These are phyloP conservation scores for Agrotis puta DNA, from an alignment of 2,888 invertebrate genomes.

Conservation along the genomic window DNA sequence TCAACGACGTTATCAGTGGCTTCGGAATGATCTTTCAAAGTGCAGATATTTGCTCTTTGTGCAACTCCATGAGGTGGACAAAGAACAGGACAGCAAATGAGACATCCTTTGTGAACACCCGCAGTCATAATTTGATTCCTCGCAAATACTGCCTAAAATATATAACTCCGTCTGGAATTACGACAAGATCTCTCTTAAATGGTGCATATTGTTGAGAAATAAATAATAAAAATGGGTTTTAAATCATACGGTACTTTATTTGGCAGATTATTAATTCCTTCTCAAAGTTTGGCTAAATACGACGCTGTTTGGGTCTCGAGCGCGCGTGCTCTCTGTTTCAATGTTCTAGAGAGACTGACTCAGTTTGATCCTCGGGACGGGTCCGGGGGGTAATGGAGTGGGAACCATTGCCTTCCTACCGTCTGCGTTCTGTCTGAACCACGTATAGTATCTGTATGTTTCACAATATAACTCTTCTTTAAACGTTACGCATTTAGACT, in stretches of 20 bases:
- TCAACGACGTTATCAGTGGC: background rate
- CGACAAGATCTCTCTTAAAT: background rate
- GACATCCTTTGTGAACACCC: background rate
- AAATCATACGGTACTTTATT: background rate
- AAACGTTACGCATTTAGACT: too few species aligned
- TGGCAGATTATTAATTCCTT: background rate
- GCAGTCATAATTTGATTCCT: background rate
- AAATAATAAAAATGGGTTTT: too few species aligned
- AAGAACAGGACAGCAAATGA: background rate
- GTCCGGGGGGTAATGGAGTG: conserved; percentile 12
- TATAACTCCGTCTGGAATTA: background rate
- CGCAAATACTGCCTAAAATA: background rate
- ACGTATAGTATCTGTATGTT: background rate
- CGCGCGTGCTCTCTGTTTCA: conserved; percentile 11
- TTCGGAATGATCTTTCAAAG: background rate
- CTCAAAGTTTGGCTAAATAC: conserved; percentile 6
- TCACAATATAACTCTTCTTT: background rate
- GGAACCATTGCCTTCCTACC: conserved; percentile 27
- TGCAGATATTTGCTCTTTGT: background rate
- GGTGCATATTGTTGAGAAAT: background rate
- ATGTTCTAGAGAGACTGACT: background rate
- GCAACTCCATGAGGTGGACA: background rate
- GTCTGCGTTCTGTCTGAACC: conserved; percentile 40
- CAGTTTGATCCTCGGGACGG: background rate
- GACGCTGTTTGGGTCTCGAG: background rate